Percentiles rank a stretch among this genome's conserved stretches.
Evolutionary conservation across 2,113 vertebrate species (phyloP).

Genomic region (Noturus placidus): DNA sequence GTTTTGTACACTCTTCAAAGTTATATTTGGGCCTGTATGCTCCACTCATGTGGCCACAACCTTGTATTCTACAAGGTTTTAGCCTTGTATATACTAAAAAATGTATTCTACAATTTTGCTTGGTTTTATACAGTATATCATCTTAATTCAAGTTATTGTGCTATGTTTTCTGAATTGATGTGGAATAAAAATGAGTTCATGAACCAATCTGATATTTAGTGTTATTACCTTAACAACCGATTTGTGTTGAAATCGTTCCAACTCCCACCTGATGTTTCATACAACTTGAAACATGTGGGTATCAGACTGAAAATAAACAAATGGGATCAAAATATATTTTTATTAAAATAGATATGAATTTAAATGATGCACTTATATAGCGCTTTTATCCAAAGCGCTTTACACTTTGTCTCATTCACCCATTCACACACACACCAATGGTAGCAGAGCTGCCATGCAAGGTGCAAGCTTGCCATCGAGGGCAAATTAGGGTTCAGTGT

Average conservation of each 20-base stretch:
- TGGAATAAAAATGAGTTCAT: not conserved
- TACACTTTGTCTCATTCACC: too few relatives aligned
- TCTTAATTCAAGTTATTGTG: not conserved
- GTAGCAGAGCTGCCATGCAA: too few relatives aligned
- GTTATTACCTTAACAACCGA: not conserved
- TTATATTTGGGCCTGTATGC: not conserved
- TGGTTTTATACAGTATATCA: not conserved
- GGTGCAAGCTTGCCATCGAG: too few relatives aligned
- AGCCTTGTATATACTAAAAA: too few relatives aligned
- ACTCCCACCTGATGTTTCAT: not conserved
- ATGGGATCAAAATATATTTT: not conserved
- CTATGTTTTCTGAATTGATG: not conserved
- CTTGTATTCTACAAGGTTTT: not conserved
- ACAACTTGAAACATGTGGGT: not conserved
- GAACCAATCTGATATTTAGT: not conserved
- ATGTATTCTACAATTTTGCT: not conserved
- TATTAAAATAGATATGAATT: not conserved
- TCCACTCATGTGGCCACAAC: not conserved
- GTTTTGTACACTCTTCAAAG: not conserved
- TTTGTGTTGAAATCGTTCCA: not conserved
- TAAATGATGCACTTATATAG: too few relatives aligned
- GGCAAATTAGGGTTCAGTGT: too few relatives aligned
- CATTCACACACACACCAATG: too few relatives aligned
- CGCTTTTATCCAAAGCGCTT: too few relatives aligned
- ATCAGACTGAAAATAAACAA: not conserved